Evolutionary conservation across 2,888 invertebrate genomes (phyloP), one percentile per base, ranked within the genome.

Genomic region (Drosophila siamana): DNA sequence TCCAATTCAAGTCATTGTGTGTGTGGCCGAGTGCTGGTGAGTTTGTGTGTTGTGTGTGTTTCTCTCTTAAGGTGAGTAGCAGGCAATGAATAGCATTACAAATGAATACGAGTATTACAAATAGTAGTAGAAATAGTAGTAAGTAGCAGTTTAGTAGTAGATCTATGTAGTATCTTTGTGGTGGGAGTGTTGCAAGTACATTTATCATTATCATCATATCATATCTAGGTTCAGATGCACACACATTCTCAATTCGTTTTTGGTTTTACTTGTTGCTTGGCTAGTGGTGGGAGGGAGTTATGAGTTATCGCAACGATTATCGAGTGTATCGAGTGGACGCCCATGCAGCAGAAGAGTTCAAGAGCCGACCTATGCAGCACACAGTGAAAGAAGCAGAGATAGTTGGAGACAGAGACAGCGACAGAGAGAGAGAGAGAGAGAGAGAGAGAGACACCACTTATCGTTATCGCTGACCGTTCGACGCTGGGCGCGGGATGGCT

Each of bases 401-500:
- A n/a, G n/a, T n/a, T n/a, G n/a, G 30, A 56, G 15, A 41, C 30
- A 55, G 33, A 46, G 57, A 64, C 44, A 30, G 41, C 56, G 24
- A 66, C 47, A 66, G 56, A 30, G 47, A 52, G 19, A 38, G 43
- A 24, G 40, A 11, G 52, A 60, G 57, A 40, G 43, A 56, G 22
- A 43, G 47, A 60, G 40, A 22, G 30, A 62, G 38, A 51, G 7
- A 44, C 41, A 24, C 22, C 74, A 41, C 33, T 16, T 4, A 50
- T 43, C 44, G 19, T 33, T 19, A 69, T 19, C 59, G 56, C 24
- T 41, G 16, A 57, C 44, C 57, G 62, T 50, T 54, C 62, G 65
- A 68, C 78, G 63, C 67, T 67, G 91, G 90, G 90, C 89, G 91
- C 90, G 90, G 91, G 90, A 87, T 90, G 91, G 91, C 91, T 63